Conservation (phyloP, 2,113 vertebrate genomes). For the Petaurus breviceps region DNA sequence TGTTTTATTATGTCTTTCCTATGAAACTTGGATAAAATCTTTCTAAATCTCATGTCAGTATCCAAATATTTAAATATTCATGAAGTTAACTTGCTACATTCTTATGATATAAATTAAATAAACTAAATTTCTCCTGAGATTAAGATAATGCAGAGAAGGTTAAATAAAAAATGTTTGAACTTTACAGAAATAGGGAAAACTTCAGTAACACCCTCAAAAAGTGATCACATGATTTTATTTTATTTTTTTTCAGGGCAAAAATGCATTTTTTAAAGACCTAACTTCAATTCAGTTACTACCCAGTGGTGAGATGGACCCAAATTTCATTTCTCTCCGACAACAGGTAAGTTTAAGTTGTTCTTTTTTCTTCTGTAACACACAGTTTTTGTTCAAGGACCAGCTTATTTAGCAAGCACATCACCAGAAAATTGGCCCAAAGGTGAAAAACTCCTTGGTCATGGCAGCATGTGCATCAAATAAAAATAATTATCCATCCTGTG, state of each 20-base stretch:
- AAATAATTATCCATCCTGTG: neutral
- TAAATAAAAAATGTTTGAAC: neutral
- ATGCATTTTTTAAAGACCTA: conserved; percentile 97
- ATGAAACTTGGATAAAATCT: neutral
- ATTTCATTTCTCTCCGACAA: conserved; percentile 89
- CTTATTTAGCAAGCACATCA: neutral
- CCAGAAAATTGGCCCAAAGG: neutral
- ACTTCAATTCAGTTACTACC: conserved; percentile 96
- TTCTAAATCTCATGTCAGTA: neutral
- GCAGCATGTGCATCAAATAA: neutral
- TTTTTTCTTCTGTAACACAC: neutral
- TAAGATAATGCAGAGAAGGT: neutral
- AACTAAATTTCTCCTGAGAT: neutral
- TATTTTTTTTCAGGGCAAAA: conserved; percentile 90
- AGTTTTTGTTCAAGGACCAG: neutral
- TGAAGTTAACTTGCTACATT: neutral
- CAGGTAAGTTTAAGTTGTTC: conserved; percentile 85
- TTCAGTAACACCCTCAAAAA: neutral
- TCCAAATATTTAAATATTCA: neutral
- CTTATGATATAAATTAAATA: neutral
- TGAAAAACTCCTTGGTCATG: neutral
- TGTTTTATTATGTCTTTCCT: neutral
- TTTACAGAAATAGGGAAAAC: neutral
- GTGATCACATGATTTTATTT: neutral
- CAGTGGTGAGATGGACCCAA: conserved; percentile 93